phyloP scores from a whole-genome alignment of 2,888 invertebrate genomes.

The Crioceris asparagi region DNA sequence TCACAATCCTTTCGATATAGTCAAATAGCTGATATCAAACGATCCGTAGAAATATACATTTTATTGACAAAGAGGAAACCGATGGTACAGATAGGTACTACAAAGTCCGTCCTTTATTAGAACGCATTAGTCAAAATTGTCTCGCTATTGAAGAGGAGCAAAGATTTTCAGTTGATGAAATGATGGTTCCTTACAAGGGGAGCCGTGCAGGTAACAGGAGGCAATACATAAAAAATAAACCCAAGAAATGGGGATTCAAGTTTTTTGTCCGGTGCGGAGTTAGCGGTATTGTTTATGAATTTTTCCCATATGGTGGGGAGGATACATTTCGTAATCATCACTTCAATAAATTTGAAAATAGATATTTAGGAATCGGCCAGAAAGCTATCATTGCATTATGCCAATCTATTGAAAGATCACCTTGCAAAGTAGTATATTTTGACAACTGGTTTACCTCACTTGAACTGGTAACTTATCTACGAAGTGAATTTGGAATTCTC shows the following conservation, averaged over 20 bases:
- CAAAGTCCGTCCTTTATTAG: conserved; percentile 14
- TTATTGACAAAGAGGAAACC: conserved; percentile 12
- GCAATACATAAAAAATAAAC: conserved; percentile 9
- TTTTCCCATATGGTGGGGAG: conserved; percentile 13
- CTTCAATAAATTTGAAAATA: not conserved
- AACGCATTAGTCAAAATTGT: conserved; percentile 12
- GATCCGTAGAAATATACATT: conserved; percentile 15
- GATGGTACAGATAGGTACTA: conserved; percentile 8
- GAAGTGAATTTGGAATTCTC: conserved; percentile 1
- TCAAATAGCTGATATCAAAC: conserved; percentile 14
- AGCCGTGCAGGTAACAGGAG: conserved; percentile 3
- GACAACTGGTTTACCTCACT: conserved; percentile 6
- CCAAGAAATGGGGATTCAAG: conserved; percentile 18
- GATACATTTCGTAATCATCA: conserved; percentile 9
- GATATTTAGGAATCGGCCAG: conserved; percentile 4
- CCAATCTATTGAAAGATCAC: conserved; percentile 3
- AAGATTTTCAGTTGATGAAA: conserved; percentile 13
- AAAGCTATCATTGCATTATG: conserved; percentile 4
- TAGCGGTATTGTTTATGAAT: conserved; percentile 13
- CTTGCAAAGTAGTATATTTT: conserved; percentile 4
- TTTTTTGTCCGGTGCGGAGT: conserved; percentile 13
- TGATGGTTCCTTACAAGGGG: conserved; percentile 12
- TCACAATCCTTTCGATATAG: conserved; percentile 9
- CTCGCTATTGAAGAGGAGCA: conserved; percentile 10
- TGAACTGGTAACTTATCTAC: not conserved